These are phyloP conservation scores for Lottia gigantea DNA, from an alignment of 2,888 invertebrate species.

Conservation along the genomic window DNA sequence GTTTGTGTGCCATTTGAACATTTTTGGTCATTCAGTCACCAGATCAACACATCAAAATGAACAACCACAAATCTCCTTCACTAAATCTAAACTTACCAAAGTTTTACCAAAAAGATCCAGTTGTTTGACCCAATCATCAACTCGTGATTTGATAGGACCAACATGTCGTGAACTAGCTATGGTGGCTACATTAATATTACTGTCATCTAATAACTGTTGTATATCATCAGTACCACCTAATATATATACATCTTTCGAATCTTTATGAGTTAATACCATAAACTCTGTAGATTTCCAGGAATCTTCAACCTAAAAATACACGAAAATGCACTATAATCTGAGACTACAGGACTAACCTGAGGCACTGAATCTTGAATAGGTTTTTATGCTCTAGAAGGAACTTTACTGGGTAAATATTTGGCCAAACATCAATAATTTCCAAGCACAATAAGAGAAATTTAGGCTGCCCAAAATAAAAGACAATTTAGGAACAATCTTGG, in stretches of 20 bases:
- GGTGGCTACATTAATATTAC: conserved; percentile 86
- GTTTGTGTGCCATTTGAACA: too few relatives aligned
- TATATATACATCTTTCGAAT: conserved; percentile 84
- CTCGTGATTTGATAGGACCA: conserved; percentile 83
- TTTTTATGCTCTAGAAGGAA: too few relatives aligned
- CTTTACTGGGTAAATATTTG: too few relatives aligned
- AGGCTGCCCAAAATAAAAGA: too few relatives aligned
- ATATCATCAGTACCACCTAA: conserved; percentile 87
- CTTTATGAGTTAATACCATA: conserved; percentile 81
- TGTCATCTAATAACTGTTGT: conserved; percentile 84
- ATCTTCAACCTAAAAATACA: conserved; percentile 77
- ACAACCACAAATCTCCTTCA: too few relatives aligned
- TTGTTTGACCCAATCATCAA: conserved; percentile 84
- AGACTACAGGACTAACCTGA: too few relatives aligned
- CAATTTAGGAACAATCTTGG: too few relatives aligned
- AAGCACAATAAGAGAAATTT: too few relatives aligned
- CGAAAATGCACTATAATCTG: background rate
- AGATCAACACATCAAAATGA: too few relatives aligned
- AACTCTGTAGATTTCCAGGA: conserved; percentile 86
- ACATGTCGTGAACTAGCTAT: conserved; percentile 88
- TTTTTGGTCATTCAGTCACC: too few relatives aligned
- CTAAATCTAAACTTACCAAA: conserved; percentile 73
- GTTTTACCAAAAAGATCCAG: conserved; percentile 84
- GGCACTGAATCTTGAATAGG: too few relatives aligned
- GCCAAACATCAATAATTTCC: too few relatives aligned